A percentile compares a stretch with the other conserved stretches of the same genome.
Evolutionary conservation across 2,888 invertebrate species (phyloP).

Genomic region (Brachynemurus nebulosus): DNA sequence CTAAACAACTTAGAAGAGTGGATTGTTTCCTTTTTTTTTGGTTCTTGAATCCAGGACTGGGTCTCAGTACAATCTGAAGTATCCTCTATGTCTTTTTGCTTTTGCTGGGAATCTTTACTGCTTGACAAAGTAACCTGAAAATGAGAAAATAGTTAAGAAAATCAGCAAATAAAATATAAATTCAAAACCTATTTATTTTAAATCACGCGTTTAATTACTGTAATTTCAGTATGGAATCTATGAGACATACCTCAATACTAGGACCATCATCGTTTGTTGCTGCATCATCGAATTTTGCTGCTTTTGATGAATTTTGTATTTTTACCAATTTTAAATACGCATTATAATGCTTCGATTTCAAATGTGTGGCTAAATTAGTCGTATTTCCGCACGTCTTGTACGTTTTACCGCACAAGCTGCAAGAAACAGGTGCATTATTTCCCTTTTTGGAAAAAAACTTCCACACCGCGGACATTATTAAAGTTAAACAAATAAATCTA

Average conservation of each 20-base stretch:
- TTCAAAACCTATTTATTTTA: no score
- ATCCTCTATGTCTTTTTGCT: conserved; percentile 11
- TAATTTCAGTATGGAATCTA: no score
- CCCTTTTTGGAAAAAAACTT: not conserved
- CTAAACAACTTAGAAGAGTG: conserved; percentile 15
- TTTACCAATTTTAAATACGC: conserved; percentile 13
- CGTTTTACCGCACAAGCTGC: conserved; percentile 18
- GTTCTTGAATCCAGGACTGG: conserved; percentile 14
- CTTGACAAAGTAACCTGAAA: conserved; percentile 13
- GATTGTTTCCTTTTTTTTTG: conserved; percentile 14
- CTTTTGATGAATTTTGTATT: conserved; percentile 9
- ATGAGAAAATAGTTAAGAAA: conserved; percentile 10
- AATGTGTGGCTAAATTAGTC: conserved; percentile 8
- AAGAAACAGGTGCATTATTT: conserved; percentile 10
- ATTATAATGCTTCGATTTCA: conserved; percentile 16
- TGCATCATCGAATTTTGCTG: not conserved
- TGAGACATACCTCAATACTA: not conserved
- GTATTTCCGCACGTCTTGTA: conserved; percentile 17
- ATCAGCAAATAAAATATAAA: not conserved
- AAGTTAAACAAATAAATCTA: not conserved
- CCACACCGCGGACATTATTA: not conserved
- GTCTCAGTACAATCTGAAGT: conserved; percentile 11
- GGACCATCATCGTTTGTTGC: not conserved
- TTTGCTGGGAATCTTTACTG: conserved; percentile 11
- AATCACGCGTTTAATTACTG: no score